Evolutionary conservation across 2,797 vertebrate species (phyloP), one percentile per base, ranked within the genome.

Genomic region (Gouania willdenowi): DNA sequence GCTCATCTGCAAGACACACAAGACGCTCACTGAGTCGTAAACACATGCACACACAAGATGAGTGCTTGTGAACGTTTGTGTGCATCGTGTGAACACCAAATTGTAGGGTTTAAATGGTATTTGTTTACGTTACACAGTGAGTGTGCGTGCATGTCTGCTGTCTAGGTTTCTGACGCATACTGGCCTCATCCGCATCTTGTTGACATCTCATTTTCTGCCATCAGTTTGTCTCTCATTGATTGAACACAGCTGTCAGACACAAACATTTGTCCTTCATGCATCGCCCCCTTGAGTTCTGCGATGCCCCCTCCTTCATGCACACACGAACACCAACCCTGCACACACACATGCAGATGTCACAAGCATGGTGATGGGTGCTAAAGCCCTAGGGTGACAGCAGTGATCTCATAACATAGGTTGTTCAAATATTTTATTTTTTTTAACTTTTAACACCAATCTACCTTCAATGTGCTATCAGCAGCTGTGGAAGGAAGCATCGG

Each of bases 151-250:
- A 13, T 28, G 22, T 11, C 17, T 25, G 37, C 29, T 31, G 51
- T 27, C 23, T 41, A 32, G 19, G 21, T 54, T 19, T 67, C 51
- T 45, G 21, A 52, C 43, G 40, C 35, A 42, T 20, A 30, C 44
- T 41, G 29, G 41, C 53, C 28, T 20, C 19, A 28, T 64, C 55
- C 37, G 63, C 61, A 21, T 67, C 44, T 50, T 54, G 52, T 64
- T 71, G 82, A 77, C 65, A 53, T 77, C 66, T 82, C 59, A 79
- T 84, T 80, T 80, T 69, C 54, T 44, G 39, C 58, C 46, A 51
- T 76, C 78, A 68, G 18, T 43, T 77, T 58, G 39, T 31, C 51
- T 42, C 35, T 32, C 19, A 2, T 52, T 51, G 65, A 78, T 39
- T 63, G 67, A 71, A 51, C 58, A 24, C 51, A 65, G 53, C 68